Evolutionary conservation across 2,113 vertebrate species (phyloP), one percentile per base, ranked within the genome.

Genomic region (Semnornis frantzii): DNA sequence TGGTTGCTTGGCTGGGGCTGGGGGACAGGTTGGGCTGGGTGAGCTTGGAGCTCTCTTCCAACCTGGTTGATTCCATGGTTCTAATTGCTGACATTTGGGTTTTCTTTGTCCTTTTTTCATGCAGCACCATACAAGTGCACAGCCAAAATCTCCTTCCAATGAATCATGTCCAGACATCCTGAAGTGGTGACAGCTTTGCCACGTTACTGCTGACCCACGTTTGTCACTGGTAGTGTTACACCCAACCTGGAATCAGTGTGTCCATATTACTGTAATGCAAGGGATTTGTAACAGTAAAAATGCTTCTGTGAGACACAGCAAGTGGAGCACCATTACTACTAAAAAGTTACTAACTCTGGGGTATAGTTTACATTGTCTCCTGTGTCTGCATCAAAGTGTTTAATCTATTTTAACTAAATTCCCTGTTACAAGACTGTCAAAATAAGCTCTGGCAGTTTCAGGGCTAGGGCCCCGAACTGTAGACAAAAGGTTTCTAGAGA

Each of bases 321-420:
- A 72, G 75, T 85, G 39, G 28, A 60, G 85, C 0, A 0, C n/a
- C 85, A 91, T 19, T 33, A 48, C 73, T 60, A 75, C 8, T 37
- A 48, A 90, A 80, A 89, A 34, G n/a, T 78, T 92, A 87, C 0
- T 62, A 82, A 64, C 33, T 87, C 65, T 65, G 12, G 33, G 20
- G 28, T 70, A 87, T 37, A 76, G 46, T 58, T 79, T 82, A 4
- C 69, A 82, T 86, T 88, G 86, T 73, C 23, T 83, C 66, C 37
- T 79, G 48, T 44, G 2, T 58, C 58, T 62, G 30, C 74, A 86
- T n/a, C 58, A 78, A 84, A 88, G 65, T n/a, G 65, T 60, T 92
- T 85, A 48, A 76, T 87, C 72, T 91, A 63, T 54, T 85, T 78
- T 25, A 89, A 77, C 44, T 13, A 91, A 91, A 57, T 89, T 91